Base-by-base conservation (phyloP, 1,140 invertebrate genomes). In the Choristoneura fumiferana region DNA sequence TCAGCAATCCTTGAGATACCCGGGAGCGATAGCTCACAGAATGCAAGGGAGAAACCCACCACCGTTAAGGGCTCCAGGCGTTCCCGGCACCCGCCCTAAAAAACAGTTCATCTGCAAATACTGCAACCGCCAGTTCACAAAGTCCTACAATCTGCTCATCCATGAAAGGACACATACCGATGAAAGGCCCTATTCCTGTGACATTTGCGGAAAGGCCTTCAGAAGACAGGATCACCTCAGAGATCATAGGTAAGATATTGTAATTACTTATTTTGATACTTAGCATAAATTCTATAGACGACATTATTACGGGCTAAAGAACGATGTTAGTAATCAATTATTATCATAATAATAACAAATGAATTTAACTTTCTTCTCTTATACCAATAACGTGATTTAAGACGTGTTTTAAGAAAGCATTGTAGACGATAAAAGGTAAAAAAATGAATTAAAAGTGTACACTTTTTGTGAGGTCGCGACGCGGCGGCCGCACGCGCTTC, bases 51-150 rank as follows among this genome's bases (percentile, higher is more conserved):
- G 81, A 39, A 89, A 92, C 15, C 89, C 92, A 0, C 80, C 90
- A 0, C 90, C 92, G 1, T 80, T 92, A 52, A 91, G 93, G 58
- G 78, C 92, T 0, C 91, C 69, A 59, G 91, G 90, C 12, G 78
- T 89, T 0, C 90, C 91, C 0, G 93, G 93, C 29, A 91, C 93
- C 1, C 89, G 94, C 45, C 94, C 94, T 0, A 97, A 97, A 90
- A 98, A 98, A 75, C 95, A 99, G 80, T 98, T 98, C 81, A 98
- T 99, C 73, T 99, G 98, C 91, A 96, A 97, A 82, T 98, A 95
- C 81, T 99, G 98, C 89, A 93, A 96, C 71, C 91, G 98, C 0
- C 96, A 98, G 62, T 99, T 99, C 81, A 98, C 97, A 39, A 99
- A 99, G 84, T 97, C 96, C 37, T 99, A 99, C 91, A 99, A 99